phyloP scores from a whole-genome alignment of 2,888 invertebrate genomes.

The Conistra vaccinii region DNA sequence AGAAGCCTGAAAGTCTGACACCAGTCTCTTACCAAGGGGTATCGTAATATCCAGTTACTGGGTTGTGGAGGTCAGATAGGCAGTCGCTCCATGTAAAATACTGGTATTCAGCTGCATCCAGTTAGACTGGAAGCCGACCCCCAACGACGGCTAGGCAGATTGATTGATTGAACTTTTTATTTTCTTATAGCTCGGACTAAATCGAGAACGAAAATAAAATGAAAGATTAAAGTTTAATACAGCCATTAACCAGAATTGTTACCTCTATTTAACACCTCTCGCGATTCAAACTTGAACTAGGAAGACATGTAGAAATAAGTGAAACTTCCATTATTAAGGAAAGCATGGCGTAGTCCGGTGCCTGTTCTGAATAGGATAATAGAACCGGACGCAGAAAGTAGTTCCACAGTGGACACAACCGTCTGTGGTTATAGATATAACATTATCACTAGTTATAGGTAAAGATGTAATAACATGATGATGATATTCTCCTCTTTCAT shows the following conservation, averaged over 20 bases:
- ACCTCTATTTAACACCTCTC: not conserved
- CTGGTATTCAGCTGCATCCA: too few species aligned
- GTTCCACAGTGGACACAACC: not conserved
- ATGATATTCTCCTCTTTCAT: too few species aligned
- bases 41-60: too few species aligned
- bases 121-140: too few species aligned
- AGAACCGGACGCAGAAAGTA: slow-evolving; percentile 43
- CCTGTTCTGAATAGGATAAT: slow-evolving; percentile 26
- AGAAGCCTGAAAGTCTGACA: too few species aligned
- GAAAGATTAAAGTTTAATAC: not conserved
- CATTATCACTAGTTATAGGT: not conserved
- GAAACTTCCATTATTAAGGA: slow-evolving; percentile 39
- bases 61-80: too few species aligned
- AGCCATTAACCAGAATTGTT: not conserved
- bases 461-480: not conserved
- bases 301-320: slow-evolving; percentile 43
- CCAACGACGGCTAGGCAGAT: too few species aligned
- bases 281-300: slow-evolving; percentile 13
- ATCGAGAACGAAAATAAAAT: not conserved
- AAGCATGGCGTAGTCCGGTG: slow-evolving; percentile 6
- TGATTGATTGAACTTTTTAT: too few species aligned
- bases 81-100: too few species aligned
- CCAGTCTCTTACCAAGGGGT: too few species aligned
- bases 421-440: not conserved
- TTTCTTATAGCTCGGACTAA: not conserved